A percentile compares a stretch with the other conserved stretches of the same genome.
Conservation (phyloP, 2,113 vertebrate species). For the Brachypodius melanocephalos region DNA sequence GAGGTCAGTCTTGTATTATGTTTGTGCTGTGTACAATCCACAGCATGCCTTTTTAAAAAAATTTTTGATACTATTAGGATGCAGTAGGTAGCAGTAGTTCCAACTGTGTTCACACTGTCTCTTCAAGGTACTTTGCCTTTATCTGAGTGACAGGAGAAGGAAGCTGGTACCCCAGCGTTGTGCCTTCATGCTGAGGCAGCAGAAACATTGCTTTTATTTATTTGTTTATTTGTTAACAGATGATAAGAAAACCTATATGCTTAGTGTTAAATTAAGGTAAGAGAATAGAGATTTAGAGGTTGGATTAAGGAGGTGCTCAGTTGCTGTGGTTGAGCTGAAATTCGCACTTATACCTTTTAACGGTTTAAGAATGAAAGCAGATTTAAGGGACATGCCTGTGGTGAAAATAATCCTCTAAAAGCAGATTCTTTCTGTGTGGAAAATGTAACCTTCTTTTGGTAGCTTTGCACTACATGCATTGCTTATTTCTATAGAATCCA, state of each 20-base stretch:
- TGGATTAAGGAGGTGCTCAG: not conserved
- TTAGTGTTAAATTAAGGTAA: not conserved
- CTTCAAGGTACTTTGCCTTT: not conserved
- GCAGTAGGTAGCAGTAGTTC: not conserved
- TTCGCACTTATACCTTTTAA: not conserved
- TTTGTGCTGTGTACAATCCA: not conserved
- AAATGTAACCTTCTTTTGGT: not conserved
- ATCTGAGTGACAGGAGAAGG: not conserved
- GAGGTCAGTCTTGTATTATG: not conserved
- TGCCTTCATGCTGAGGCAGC: not conserved
- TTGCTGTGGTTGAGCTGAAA: not conserved
- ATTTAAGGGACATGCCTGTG: not conserved
- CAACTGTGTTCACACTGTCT: not conserved
- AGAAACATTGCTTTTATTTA: not conserved
- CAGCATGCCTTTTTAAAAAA: not conserved
- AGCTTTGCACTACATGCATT: not conserved
- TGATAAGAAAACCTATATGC: not conserved
- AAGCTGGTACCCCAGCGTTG: not conserved
- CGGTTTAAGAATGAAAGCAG: not conserved
- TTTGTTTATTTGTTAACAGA: not conserved
- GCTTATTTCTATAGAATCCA: not conserved
- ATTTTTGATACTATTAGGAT: not conserved
- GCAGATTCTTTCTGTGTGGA: not conserved
- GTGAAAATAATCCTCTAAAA: not conserved
- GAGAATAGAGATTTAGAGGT: not conserved